A percentile compares a stretch with the other conserved stretches of the same genome.
phyloP scores from a whole-genome alignment of 2,113 vertebrate genomes.

The Nettapus auritus region DNA sequence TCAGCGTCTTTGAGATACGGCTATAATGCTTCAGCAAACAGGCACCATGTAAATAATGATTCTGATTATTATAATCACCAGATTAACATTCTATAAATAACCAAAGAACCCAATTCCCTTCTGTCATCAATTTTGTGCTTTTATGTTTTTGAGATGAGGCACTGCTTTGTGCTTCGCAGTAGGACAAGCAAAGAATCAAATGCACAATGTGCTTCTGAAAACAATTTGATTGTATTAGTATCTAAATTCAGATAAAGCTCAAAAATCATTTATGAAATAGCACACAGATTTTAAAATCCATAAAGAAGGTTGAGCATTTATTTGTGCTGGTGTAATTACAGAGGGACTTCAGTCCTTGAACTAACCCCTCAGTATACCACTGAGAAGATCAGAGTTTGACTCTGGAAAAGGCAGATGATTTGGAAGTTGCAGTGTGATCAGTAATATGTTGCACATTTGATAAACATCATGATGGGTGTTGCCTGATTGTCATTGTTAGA shows the following conservation, averaged over 20 bases:
- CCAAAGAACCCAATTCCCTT: background rate
- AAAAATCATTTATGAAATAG: background rate
- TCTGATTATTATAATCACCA: constrained; percentile 36
- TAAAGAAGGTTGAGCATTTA: background rate
- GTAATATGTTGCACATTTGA: background rate
- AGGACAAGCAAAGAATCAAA: background rate
- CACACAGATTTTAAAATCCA: background rate
- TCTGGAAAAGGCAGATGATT: background rate
- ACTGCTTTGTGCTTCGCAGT: background rate
- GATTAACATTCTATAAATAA: constrained; percentile 30
- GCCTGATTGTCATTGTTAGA: background rate
- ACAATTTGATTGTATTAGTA: background rate
- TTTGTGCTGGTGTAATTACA: background rate
- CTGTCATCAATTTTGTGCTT: background rate
- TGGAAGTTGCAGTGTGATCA: background rate
- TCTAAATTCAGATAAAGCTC: background rate
- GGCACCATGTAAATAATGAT: constrained; percentile 32
- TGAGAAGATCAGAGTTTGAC: background rate
- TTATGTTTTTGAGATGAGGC: background rate
- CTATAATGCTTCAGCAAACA: constrained; percentile 31
- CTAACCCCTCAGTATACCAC: background rate
- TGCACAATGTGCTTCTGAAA: background rate
- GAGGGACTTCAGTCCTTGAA: background rate
- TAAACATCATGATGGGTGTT: constrained; percentile 37
- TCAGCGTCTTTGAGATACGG: constrained; percentile 13